Evolutionary conservation across 92 coral and sea anemone genomes (phyloP).

Genomic region (Ricordea florida): DNA sequence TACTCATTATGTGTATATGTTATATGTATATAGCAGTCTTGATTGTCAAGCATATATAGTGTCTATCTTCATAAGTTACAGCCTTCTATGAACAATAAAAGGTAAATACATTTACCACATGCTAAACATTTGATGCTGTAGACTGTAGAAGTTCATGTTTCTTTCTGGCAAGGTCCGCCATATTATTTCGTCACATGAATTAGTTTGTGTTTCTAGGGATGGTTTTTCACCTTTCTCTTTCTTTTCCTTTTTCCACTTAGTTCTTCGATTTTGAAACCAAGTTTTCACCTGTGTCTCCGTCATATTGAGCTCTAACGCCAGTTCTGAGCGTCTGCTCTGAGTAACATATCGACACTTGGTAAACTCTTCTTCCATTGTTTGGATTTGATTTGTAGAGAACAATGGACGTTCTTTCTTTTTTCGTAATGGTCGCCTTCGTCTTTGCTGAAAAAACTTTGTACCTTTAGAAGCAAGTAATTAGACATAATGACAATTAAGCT

Average conservation of each 20-base stretch:
- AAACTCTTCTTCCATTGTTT: conserved; percentile 71
- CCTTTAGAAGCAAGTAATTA: no score
- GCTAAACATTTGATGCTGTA: no score
- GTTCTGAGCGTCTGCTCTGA: conserved; percentile 63
- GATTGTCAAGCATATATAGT: no score
- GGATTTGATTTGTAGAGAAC: conserved; percentile 71
- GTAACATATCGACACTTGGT: conserved; percentile 68
- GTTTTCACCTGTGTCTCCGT: conserved; percentile 84
- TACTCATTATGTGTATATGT: no score
- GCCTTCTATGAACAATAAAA: no score
- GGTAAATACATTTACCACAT: no score
- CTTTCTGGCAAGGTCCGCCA: no score
- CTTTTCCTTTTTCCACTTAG: conserved; percentile 72
- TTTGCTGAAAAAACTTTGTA: conserved; percentile 10
- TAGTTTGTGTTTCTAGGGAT: conserved; percentile 10
- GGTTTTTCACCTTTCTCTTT: conserved; percentile 36
- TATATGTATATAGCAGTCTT: no score
- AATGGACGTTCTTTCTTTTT: conserved; percentile 79
- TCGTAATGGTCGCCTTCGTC: conserved; percentile 67
- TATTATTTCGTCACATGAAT: no score
- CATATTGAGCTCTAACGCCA: conserved; percentile 66
- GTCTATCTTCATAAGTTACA: no score
- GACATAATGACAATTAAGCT: no score
- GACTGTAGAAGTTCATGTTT: no score
- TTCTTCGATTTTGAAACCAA: conserved; percentile 83